Evolutionary conservation across 2,113 vertebrate genomes (phyloP).

Genomic region (Istiophorus platypterus): DNA sequence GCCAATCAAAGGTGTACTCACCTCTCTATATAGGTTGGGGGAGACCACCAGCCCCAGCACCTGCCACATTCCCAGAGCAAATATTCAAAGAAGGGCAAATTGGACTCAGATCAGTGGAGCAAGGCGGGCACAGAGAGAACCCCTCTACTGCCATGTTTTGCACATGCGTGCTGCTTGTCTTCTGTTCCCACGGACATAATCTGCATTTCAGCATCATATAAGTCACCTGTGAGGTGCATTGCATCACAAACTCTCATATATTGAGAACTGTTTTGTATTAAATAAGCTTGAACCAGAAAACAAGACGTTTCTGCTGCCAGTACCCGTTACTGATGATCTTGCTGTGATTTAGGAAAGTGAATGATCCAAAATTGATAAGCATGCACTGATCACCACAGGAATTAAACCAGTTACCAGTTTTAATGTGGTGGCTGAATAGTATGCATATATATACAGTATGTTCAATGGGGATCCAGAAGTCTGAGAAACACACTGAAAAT

Average conservation of each 20-base stretch:
- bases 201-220: conserved; percentile 42
- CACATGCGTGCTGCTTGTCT: conserved; percentile 54
- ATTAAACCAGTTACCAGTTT: no score
- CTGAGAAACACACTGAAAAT: no score
- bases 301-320: conserved; percentile 11
- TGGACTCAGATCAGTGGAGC: conserved; percentile 77
- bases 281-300: conserved; percentile 12
- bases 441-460: no score
- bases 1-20: conserved; percentile 62
- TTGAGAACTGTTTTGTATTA: conserved; percentile 29
- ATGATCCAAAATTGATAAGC: conserved; percentile 29
- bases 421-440: no score
- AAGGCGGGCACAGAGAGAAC: conserved; percentile 61
- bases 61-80: conserved; percentile 57
- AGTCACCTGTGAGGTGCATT: conserved; percentile 47
- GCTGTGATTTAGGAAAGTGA: conserved; percentile 18
- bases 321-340: conserved; percentile 34
- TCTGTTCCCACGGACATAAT: conserved; percentile 50
- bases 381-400: background rate
- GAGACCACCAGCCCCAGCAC: conserved; percentile 16
- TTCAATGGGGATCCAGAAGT: no score
- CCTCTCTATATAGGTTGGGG: conserved; percentile 38
- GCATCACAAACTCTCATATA: conserved; percentile 21
- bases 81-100: conserved; percentile 75
- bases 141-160: conserved; percentile 32